Evolutionary conservation across 2,888 invertebrate species (phyloP), one percentile per base, ranked within the genome.

Genomic region (Willowsia nigromaculata): DNA sequence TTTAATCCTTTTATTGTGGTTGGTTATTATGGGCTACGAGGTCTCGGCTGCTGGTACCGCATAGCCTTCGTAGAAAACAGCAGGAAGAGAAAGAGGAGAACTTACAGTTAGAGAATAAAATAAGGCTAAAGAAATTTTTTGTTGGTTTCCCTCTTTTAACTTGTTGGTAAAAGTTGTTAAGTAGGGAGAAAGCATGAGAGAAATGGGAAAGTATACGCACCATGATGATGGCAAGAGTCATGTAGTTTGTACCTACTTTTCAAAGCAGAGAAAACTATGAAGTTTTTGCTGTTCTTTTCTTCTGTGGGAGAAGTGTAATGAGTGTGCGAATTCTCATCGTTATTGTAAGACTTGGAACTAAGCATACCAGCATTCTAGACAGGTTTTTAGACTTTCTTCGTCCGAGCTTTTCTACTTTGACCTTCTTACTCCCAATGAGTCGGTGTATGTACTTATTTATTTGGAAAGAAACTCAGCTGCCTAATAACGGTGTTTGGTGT

Each of bases 1-100:
- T 11, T 37, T 68, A 68, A 68, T 68, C 68, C 68, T 68, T 68
- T 68, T 68, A 68, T 37, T 68, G 68, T 68, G 68, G 68, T 68
- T 68, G 33, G 68, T 68, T 68, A 68, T 68, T 37, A 62, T 30
- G 13, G 18, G 4, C n/a, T 30, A 56, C 22, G n/a, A 56, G 4
- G 62, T 15, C 62, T 62, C 30, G 27, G 62, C 62, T 62, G 56
- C 56, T 62, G 13, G 62, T 62, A 62, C 13, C 25, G 2, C 13
- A 62, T 62, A 62, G 30, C 30, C 62, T 62, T 27, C 3, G 25
- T 18, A 56, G 30, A 56, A 43, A 80, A 80, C 33, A 47, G 18
- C 27, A 50, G 13, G 2, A 53, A 30, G 18, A 62, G 62, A n/a
- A 56, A 22, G 22, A 56, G 30, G 15, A 56, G 33, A 22, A 50